A percentile compares a stretch with the other conserved stretches of the same genome.
Conservation (phyloP, 2,797 vertebrate species). For the Carapus acus region DNA sequence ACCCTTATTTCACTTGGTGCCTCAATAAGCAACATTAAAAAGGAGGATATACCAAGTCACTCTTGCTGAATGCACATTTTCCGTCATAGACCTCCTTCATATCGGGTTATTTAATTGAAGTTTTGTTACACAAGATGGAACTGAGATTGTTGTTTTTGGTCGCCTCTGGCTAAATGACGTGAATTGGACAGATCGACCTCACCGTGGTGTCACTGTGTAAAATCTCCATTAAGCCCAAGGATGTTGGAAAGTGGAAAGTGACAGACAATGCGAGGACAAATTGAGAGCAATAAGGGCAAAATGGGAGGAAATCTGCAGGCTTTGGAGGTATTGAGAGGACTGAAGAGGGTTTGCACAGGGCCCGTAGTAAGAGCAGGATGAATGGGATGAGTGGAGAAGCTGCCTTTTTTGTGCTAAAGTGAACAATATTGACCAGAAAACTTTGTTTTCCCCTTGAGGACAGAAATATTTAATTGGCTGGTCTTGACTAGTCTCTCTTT, state of each 20-base stretch:
- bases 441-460: conserved; percentile 8
- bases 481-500: neutral
- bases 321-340: neutral
- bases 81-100: conserved; percentile 1
- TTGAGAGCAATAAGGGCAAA: neutral
- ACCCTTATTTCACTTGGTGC: too few species aligned
- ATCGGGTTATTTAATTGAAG: conserved; percentile 5
- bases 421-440: conserved; percentile 17
- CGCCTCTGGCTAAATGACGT: conserved; percentile 16
- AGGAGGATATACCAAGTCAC: too few species aligned
- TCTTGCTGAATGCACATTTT: conserved; percentile 1
- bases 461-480: conserved; percentile 11
- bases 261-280: neutral
- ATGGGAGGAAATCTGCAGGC: neutral
- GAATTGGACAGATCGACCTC: conserved; percentile 13
- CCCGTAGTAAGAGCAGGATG: neutral
- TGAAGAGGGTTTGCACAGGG: neutral
- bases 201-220: conserved; percentile 11
- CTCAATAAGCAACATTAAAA: too few species aligned
- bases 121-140: conserved; percentile 18
- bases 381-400: neutral
- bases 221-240: neutral
- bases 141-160: conserved; percentile 12
- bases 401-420: conserved; percentile 20
- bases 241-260: neutral